Evolutionary conservation across 2,888 invertebrate species (phyloP), one percentile per base, ranked within the genome.

Genomic region (Drymonia ruficornis): DNA sequence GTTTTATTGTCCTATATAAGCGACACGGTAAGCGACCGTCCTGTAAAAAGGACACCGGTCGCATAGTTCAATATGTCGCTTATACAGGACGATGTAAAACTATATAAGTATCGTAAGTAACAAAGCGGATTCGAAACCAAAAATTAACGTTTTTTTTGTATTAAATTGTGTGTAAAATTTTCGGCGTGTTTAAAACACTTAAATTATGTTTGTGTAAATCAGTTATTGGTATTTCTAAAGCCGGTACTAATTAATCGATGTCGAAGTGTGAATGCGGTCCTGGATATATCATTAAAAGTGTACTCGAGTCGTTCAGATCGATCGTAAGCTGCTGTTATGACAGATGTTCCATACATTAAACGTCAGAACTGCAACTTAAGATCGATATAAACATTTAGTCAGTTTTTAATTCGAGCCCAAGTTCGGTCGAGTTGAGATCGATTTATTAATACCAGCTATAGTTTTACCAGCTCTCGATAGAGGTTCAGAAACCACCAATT

Each of bases 81-180:
- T 53, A 40, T 19, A 28, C 49, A 63, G 72, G 59, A 47, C 50
- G 65, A 55, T 55, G 56, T 49, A 53, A 56, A 56, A 55, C 38
- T 44, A 31, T 13, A 12, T 16, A 34, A 1, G n/a, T 42, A 13
- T 12, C 12, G 16, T 47, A 47, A 47, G 47, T 34, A n/a, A 44
- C 50, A 53, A 52, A 52, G 55, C n/a, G 46, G 52, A 55, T 56
- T 56, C 16, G 50, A 54, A 59, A 55, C 60, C 61, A 61, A 65
- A 70, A 63, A 61, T 9, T 31, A 42, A 48, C 28, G 49, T 58
- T 61, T 57, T 53, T 58, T 44, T 29, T 49, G 44, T 52, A 12
- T 18, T 34, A 12, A 47, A 47, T 47, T 31, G 31, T 43, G 34
- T 55, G 53, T 52, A 43, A 61, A 57, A 46, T 60, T 29, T 50